Percentiles rank a stretch among this genome's conserved stretches.
These are phyloP conservation scores for Otolemur garnettii DNA, from an alignment of 2,113 vertebrate species.

Conservation along the genomic window DNA sequence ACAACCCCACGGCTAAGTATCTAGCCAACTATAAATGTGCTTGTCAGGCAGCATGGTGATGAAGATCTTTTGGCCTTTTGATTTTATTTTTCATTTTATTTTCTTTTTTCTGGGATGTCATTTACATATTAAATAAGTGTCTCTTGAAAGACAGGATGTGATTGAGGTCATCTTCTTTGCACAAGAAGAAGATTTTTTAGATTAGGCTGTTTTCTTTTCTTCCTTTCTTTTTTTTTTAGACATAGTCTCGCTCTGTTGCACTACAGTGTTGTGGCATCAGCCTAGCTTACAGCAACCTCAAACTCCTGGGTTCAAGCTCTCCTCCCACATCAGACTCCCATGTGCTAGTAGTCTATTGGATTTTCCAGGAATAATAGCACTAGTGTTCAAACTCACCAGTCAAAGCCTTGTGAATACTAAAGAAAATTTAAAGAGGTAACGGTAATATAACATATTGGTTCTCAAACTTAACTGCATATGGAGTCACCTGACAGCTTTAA, in stretches of 20 bases:
- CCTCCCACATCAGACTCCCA: no score
- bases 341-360: no score
- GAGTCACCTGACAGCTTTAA: no score
- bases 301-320: no score
- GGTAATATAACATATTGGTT: background rate
- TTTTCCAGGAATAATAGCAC: background rate
- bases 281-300: no score
- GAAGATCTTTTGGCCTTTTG: background rate
- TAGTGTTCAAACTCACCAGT: background rate
- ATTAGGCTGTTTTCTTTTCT: background rate
- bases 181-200: background rate
- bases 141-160: background rate
- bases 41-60: background rate
- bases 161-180: background rate
- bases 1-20: slow-evolving; percentile 1
- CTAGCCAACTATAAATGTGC: background rate
- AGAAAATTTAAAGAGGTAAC: background rate
- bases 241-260: no score
- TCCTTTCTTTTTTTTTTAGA: no score
- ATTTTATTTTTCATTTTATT: background rate
- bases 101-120: background rate
- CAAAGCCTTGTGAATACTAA: background rate
- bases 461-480: no score
- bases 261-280: no score
- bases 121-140: background rate